Evolutionary conservation across 1,140 invertebrate genomes (phyloP).

Genomic region (Zaprionus gabonicus): DNA sequence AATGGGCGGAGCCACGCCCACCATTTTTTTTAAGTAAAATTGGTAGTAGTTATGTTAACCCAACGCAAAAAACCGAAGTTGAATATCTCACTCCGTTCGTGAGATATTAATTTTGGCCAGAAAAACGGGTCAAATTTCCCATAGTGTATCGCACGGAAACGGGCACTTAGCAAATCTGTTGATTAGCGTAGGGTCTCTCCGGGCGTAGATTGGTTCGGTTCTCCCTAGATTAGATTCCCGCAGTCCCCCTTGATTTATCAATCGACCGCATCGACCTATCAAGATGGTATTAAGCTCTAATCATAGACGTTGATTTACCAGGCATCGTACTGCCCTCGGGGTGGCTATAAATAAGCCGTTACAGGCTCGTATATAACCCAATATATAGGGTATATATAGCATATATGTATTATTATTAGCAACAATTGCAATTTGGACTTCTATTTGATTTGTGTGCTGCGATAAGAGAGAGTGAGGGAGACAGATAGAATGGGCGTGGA

Average conservation of each 20-base stretch:
- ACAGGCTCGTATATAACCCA: conserved; percentile 46
- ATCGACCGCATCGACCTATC: conserved; percentile 55
- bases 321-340: conserved; percentile 16
- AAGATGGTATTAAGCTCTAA: conserved; percentile 79
- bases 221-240: conserved; percentile 47
- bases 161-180: conserved; percentile 55
- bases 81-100: no score
- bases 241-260: conserved; percentile 69
- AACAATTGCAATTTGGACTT: conserved; percentile 56
- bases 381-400: conserved; percentile 2
- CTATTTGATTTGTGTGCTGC: conserved; percentile 58
- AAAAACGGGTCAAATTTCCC: no score
- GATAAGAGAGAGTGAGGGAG: conserved; percentile 28
- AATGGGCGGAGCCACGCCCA: no score
- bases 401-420: conserved; percentile 58
- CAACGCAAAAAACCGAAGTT: no score
- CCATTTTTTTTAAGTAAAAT: no score
- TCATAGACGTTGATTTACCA: conserved; percentile 80
- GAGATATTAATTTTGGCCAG: no score
- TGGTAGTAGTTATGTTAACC: no score
- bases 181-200: conserved; percentile 45
- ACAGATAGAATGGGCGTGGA: not conserved
- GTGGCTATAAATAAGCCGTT: conserved; percentile 66
- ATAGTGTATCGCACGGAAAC: conserved; percentile 66
- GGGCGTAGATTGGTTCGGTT: conserved; percentile 30